A percentile compares a stretch with the other conserved stretches of the same genome.
Evolutionary conservation across 2,888 invertebrate genomes (phyloP).

Genomic region (Cerceris ruficornis): DNA sequence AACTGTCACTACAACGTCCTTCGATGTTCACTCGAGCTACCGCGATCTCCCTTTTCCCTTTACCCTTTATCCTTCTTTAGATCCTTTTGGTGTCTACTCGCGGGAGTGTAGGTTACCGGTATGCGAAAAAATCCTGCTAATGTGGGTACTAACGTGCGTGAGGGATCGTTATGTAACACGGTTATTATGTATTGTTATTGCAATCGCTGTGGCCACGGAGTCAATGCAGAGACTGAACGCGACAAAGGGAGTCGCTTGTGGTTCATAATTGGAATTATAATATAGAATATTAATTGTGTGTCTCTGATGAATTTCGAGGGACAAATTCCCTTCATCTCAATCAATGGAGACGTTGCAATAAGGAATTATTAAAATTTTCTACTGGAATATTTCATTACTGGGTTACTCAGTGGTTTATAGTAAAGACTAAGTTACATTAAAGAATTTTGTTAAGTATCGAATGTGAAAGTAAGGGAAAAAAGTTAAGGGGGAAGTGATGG

Average conservation of each 20-base stretch:
- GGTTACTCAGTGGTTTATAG: too few species aligned
- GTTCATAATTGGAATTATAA: too few species aligned
- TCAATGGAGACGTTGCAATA: too few species aligned
- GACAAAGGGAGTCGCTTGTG: not conserved
- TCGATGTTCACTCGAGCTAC: constrained; percentile 11
- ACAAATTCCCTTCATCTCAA: too few species aligned
- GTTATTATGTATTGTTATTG: constrained; percentile 8
- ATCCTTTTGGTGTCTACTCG: not conserved
- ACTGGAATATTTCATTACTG: too few species aligned
- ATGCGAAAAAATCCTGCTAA: not conserved
- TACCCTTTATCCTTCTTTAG: constrained; percentile 16
- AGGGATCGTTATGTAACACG: not conserved
- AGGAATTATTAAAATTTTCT: too few species aligned
- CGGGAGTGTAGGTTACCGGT: constrained; percentile 2
- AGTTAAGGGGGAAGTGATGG: too few species aligned
- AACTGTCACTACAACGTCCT: constrained; percentile 19
- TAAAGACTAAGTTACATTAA: too few species aligned
- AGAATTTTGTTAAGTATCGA: too few species aligned
- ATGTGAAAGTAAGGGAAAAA: too few species aligned
- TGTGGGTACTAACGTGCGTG: not conserved
- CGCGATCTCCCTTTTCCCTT: constrained; percentile 25
- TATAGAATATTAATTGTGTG: too few species aligned
- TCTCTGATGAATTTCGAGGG: too few species aligned
- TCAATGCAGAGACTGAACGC: not conserved
- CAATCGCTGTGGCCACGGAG: not conserved